phyloP scores from a whole-genome alignment of 2,888 invertebrate species.

The Scaptomyza caliginosa region DNA sequence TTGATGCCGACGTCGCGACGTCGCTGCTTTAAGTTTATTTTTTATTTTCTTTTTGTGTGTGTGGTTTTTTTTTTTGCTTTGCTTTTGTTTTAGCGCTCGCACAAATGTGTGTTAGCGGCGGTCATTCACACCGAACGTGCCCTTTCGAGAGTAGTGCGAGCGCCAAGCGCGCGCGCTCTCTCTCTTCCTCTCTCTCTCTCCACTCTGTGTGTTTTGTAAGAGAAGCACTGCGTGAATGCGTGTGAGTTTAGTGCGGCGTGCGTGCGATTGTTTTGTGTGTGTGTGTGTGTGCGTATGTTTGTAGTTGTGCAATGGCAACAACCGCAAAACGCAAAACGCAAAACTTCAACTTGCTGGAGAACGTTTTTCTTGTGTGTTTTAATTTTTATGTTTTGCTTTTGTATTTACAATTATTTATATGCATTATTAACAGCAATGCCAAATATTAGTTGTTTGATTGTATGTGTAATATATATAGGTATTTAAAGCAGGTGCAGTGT shows the following conservation, averaged over 20 bases:
- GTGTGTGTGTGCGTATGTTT: constrained; percentile 7
- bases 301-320: constrained; percentile 51
- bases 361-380: no score
- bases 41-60: no score
- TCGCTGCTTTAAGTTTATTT: constrained; percentile 43
- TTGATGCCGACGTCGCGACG: constrained; percentile 44
- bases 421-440: constrained; percentile 17
- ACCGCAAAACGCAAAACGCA: constrained; percentile 52
- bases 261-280: constrained; percentile 19
- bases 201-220: constrained; percentile 23
- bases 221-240: constrained; percentile 40
- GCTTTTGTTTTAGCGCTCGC: constrained; percentile 70
- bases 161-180: constrained; percentile 30
- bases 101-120: constrained; percentile 83
- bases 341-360: constrained; percentile 40
- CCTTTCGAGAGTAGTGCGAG: constrained; percentile 72
- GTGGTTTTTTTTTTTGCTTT: constrained; percentile 45
- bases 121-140: constrained; percentile 83
- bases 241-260: constrained; percentile 14
- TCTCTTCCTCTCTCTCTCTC: constrained; percentile 17
- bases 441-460: not conserved
- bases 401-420: constrained; percentile 21
- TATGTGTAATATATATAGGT: not conserved
- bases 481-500: constrained; percentile 13
- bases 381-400: not conserved